Evolutionary conservation across 1,140 invertebrate species (phyloP), one percentile per base, ranked within the genome.

Genomic region (Drosophila pruinosa): DNA sequence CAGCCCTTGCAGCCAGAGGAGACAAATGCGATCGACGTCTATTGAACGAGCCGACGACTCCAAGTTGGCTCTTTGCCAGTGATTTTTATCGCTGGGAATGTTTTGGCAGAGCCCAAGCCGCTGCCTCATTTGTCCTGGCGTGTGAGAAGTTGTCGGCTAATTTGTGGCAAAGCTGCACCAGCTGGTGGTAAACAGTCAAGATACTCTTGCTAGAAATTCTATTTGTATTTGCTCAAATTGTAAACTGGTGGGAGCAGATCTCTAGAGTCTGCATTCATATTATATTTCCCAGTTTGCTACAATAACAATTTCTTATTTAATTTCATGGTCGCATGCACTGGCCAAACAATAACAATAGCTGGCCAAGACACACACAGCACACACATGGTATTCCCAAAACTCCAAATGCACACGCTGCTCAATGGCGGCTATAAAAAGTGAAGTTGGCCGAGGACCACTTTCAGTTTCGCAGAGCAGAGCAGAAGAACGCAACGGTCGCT

Each of bases 341-440:
- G 48, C 31, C 74, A 90, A 90, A 90, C 88, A 90, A 86, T 77
- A 90, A 90, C 88, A 90, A 86, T 77, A 26, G 59, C 28, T 12
- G 31, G 26, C 41, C 41, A 12, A 68, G 10, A 45, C 38, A 53
- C 48, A 58, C 45, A 19, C 53, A 12, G 19, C 21, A n/a, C 50
- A 43, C 26, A 45, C 14, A 6, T 12, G 4, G 75, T 89, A 89
- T 89, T 89, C 85, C 85, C 85, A 78, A 85, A 80, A 75, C 82
- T 80, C 81, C 41, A 41, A 45, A 47, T 57, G 62, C 57, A 43
- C 52, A 58, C 58, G 41, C 34, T 59, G 17, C 17, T 39, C 10
- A 10, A 24, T 67, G 22, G 54, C 53, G 72, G 64, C 72, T 90
- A 90, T 90, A 90, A 90, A 90, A 90, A 85, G 62, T 59, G 65